Evolutionary conservation across 1,140 invertebrate genomes (phyloP), one percentile per base, ranked within the genome.

Genomic region (Zaprionus inermis): DNA sequence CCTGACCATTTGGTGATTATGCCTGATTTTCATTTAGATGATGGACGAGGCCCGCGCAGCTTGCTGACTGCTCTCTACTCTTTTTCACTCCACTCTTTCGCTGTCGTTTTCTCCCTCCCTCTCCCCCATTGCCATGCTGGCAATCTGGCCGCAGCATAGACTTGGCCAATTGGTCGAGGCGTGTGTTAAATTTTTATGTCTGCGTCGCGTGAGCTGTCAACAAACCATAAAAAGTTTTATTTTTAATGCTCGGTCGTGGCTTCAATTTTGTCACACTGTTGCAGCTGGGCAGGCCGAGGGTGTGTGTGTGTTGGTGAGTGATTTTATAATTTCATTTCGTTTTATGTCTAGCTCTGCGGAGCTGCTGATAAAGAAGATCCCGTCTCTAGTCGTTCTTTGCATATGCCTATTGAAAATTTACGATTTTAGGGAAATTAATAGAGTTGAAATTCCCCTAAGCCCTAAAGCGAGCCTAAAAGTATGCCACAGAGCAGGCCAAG

Each of bases 21-120:
- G 79, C 84, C 73, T 78, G 76, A 88, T 89, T 89, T 88, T 83
- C 79, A 88, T 88, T 88, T 83, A 86, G 84, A 89, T 89, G 84
- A 88, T 88, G 83, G 78, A 88, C 79, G 59, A 73, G 79, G 46
- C 63, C 20, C 38, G 9, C 22, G 0, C 46, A 67, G n/a, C 38
- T 16, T 11, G 18, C 44, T 22, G n/a, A n/a, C 6, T 20, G 6
- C 20, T 9, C 18, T 9, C 41, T 28, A 12, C 20, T 18, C 46
- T 34, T 12, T 28, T 24, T 34, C 24, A 5, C n/a, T n/a, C 41
- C 9, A 24, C 12, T 38, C 36, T 49, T 24, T 41, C 11, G 36
- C 38, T 28, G 24, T 28, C 3, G 1, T 28, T 28, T 4, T 24
- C 11, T 11, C 22, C 14, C 32, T 12, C 24, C 24, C 52, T 3